phyloP scores from a whole-genome alignment of 2,113 vertebrate genomes.

The Eidolon helvum region DNA sequence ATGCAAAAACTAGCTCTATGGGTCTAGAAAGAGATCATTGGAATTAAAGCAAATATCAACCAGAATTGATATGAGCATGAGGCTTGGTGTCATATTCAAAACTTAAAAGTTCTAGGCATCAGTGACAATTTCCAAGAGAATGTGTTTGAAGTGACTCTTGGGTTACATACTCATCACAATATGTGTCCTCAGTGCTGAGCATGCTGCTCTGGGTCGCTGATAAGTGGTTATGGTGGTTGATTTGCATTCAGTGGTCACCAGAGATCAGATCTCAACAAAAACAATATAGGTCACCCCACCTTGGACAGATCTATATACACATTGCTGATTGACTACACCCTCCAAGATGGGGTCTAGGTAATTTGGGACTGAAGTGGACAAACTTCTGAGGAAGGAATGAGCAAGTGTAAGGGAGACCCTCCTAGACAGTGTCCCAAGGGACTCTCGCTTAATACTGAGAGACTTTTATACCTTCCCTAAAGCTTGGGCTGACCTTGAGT shows the following conservation, averaged over 20 bases:
- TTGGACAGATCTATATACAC: not conserved
- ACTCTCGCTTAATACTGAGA: not conserved
- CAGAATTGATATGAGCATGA: not conserved
- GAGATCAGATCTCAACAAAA: not conserved
- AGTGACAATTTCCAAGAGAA: not conserved
- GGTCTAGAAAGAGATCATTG: not conserved
- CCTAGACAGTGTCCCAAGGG: not conserved
- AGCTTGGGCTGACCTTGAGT: not conserved
- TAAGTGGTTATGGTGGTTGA: not conserved
- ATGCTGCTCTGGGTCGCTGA: accelerated
- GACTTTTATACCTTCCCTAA: not conserved
- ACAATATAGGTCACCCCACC: too few species aligned
- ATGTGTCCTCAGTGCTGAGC: not conserved
- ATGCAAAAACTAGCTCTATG: not conserved
- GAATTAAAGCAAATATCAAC: not conserved
- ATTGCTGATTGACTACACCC: not conserved
- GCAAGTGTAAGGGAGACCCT: not conserved
- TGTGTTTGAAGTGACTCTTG: not conserved
- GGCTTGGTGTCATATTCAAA: not conserved
- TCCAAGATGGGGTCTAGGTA: not conserved
- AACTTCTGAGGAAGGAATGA: not conserved
- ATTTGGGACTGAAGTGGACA: not conserved
- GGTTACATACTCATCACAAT: not conserved
- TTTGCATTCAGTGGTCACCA: not conserved
- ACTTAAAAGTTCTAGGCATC: not conserved